A percentile compares a stretch with the other conserved stretches of the same genome.
Conservation (phyloP, 2,888 invertebrate species). For the Calliphora vomitoria region DNA sequence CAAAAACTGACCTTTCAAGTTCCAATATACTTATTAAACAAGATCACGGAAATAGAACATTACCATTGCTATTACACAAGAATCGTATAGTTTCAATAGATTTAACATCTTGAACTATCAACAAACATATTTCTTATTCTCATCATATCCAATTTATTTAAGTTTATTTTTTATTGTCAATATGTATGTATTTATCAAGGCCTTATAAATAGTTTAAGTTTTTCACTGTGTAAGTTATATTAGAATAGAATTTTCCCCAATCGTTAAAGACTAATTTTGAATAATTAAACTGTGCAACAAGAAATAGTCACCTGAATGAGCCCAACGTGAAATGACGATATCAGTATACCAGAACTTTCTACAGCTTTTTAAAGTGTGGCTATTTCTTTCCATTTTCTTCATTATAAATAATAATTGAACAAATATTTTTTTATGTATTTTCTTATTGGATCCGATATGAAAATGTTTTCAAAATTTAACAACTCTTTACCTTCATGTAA, state of each 20-base stretch:
- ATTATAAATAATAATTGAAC: no score
- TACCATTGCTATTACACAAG: slow-evolving; percentile 77
- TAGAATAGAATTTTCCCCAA: slow-evolving; percentile 31
- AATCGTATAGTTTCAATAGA: slow-evolving; percentile 82
- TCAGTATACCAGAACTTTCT: no score
- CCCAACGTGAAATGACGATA: no score
- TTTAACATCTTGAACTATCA: slow-evolving; percentile 80
- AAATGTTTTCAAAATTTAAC: no score
- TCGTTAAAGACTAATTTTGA: slow-evolving; percentile 52
- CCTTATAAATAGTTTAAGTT: slow-evolving; percentile 43
- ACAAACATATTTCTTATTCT: not conserved
- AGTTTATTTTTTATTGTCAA: slow-evolving; percentile 27
- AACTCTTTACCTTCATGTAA: no score
- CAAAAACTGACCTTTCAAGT: slow-evolving; percentile 74
- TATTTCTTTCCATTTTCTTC: no score
- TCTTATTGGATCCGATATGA: no score
- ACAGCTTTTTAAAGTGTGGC: no score
- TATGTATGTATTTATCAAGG: slow-evolving; percentile 34
- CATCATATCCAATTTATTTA: slow-evolving; percentile 6
- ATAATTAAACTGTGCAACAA: no score
- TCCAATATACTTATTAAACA: slow-evolving; percentile 74
- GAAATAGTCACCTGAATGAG: no score
- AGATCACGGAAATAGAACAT: slow-evolving; percentile 75
- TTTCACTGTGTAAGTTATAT: slow-evolving; percentile 9
- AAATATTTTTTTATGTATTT: no score